Percentiles rank a stretch among this genome's conserved stretches.
phyloP scores from a whole-genome alignment of 2,888 invertebrate genomes.

The Clostera curtula region DNA sequence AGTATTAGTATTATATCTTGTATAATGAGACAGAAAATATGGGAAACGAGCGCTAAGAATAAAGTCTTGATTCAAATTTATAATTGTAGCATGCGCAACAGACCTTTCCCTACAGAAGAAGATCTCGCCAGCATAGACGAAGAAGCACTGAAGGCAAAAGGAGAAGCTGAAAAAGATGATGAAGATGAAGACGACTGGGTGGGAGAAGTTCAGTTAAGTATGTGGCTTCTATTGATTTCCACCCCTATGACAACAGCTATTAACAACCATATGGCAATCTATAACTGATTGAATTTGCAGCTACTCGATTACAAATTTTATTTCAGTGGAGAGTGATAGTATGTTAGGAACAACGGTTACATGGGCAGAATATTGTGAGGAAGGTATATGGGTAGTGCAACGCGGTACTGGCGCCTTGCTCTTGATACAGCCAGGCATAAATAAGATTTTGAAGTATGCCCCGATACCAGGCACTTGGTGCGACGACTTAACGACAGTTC shows the following conservation, averaged over 20 bases:
- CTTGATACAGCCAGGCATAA: conserved; percentile 41
- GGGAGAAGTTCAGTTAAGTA: conserved; percentile 79
- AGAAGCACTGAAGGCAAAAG: conserved; percentile 73
- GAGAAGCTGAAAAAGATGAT: conserved; percentile 70
- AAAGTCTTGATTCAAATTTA: too few relatives aligned
- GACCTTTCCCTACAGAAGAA: conserved; percentile 61
- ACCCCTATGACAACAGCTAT: too few relatives aligned
- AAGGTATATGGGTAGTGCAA: conserved; percentile 59
- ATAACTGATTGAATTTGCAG: too few relatives aligned
- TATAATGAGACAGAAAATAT: background rate
- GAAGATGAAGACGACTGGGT: conserved; percentile 61
- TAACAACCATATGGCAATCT: too few relatives aligned
- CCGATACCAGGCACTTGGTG: conserved; percentile 58
- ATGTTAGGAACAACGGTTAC: conserved; percentile 51
- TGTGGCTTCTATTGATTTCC: conserved; percentile 10
- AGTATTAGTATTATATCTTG: too few relatives aligned
- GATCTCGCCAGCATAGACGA: conserved; percentile 66
- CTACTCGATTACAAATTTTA: background rate
- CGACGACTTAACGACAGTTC: conserved; percentile 47
- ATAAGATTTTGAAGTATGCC: conserved; percentile 53
- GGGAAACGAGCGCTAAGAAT: too few relatives aligned
- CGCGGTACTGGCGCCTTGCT: conserved; percentile 54
- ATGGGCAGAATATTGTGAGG: conserved; percentile 56
- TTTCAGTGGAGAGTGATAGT: conserved; percentile 54
- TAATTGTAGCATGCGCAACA: conserved; percentile 47